phyloP scores from a whole-genome alignment of 2,888 invertebrate genomes.

The Phortica magna region DNA sequence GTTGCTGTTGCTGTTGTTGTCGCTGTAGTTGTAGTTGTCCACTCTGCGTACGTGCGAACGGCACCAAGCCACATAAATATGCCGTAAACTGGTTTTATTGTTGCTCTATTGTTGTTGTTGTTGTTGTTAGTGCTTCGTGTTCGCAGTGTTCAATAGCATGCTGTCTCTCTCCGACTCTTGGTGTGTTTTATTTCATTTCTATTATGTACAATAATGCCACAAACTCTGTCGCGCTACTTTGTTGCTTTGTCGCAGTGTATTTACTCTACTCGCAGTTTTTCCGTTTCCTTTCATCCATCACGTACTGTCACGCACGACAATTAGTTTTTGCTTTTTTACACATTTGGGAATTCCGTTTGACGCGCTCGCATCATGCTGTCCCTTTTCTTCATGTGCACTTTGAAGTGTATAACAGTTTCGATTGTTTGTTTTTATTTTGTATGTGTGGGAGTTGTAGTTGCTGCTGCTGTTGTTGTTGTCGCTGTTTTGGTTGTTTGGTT shows the following conservation, averaged over 20 bases:
- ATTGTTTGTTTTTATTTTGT: constrained; percentile 23
- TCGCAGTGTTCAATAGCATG: no score
- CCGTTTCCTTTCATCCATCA: constrained; percentile 4
- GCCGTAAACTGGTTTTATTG: constrained; percentile 48
- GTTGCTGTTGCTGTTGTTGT: constrained; percentile 42
- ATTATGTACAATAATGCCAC: constrained; percentile 12
- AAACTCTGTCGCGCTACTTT: constrained; percentile 29
- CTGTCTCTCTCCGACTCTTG: constrained; percentile 36
- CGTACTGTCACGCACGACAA: constrained; percentile 74
- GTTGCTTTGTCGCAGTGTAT: constrained; percentile 60
- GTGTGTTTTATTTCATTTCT: constrained; percentile 51
- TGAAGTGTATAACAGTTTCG: constrained; percentile 41
- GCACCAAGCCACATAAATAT: constrained; percentile 43
- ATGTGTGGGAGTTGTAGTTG: constrained; percentile 41
- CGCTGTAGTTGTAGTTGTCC: constrained; percentile 46
- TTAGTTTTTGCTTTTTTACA: constrained; percentile 74
- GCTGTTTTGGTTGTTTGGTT: constrained; percentile 45
- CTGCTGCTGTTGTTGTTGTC: constrained; percentile 41
- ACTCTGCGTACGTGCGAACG: constrained; percentile 19
- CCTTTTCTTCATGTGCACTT: constrained; percentile 42
- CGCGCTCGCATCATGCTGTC: constrained; percentile 39
- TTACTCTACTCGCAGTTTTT: constrained; percentile 46
- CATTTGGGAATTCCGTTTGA: constrained; percentile 71
- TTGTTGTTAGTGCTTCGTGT: constrained; percentile 23
- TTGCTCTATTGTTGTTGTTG: constrained; percentile 29